Evolutionary conservation across 1,140 invertebrate genomes (phyloP).

Genomic region (Listronotus bonariensis): DNA sequence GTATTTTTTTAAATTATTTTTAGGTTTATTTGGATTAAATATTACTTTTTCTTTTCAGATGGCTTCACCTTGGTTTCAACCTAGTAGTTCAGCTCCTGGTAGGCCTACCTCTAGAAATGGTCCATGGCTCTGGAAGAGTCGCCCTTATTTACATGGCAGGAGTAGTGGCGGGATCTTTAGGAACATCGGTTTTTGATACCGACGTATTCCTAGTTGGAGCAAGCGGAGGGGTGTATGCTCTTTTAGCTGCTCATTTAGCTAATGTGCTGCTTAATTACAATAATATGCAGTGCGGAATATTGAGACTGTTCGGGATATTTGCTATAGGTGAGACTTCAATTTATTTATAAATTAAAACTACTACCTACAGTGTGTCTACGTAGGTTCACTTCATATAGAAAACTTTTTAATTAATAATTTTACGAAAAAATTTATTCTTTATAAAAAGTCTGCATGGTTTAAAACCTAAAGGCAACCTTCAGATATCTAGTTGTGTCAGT

Average conservation of each 20-base stretch:
- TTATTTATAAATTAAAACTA: no score
- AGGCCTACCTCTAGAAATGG: slow-evolving; percentile 94
- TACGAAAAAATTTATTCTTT: no score
- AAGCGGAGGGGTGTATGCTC: slow-evolving; percentile 91
- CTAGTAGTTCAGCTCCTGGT: slow-evolving; percentile 88
- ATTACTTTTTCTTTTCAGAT: slow-evolving; percentile 71
- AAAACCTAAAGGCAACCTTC: no score
- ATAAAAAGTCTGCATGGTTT: no score
- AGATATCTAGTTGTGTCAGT: no score
- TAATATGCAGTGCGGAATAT: slow-evolving; percentile 93
- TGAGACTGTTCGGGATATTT: slow-evolving; percentile 87
- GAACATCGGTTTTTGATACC: slow-evolving; percentile 93
- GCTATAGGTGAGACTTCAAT: slow-evolving; percentile 77
- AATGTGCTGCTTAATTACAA: slow-evolving; percentile 95
- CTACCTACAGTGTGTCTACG: no score
- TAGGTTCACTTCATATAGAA: no score
- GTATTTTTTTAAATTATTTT: no score
- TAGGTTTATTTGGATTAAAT: no score
- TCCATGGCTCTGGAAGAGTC: slow-evolving; percentile 89
- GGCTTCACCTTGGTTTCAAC: slow-evolving; percentile 95
- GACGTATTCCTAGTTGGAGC: slow-evolving; percentile 92
- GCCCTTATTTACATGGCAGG: slow-evolving; percentile 92
- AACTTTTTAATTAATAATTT: no score
- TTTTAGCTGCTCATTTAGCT: slow-evolving; percentile 91
- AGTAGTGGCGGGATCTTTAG: slow-evolving; percentile 89